These are phyloP conservation scores for Silurus asotus DNA, from an alignment of 2,113 vertebrate species.

Conservation along the genomic window DNA sequence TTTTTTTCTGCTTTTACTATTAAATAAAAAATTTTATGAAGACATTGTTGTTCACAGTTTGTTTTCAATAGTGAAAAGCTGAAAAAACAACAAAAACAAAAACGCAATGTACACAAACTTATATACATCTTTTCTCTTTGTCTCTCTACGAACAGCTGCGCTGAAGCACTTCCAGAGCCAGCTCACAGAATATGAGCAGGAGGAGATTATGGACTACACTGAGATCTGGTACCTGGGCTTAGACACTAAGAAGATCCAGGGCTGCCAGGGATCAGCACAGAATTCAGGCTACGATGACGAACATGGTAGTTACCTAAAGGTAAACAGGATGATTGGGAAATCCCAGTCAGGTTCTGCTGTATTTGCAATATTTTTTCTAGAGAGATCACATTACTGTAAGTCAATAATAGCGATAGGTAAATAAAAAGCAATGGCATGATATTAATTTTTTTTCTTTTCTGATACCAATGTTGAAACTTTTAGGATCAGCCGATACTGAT, in stretches of 20 bases:
- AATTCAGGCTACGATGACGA: slow-evolving; percentile 88
- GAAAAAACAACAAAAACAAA: no score
- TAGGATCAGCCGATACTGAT: neutral
- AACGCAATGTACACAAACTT: no score
- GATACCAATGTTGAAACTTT: neutral
- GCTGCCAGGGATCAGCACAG: slow-evolving; percentile 74
- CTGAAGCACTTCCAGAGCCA: slow-evolving; percentile 84
- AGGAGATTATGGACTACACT: slow-evolving; percentile 86
- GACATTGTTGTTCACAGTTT: no score
- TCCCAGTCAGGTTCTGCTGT: neutral
- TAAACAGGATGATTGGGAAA: slow-evolving; percentile 53
- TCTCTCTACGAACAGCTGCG: slow-evolving; percentile 74
- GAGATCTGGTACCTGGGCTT: slow-evolving; percentile 92
- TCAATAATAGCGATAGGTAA: neutral
- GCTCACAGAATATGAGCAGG: slow-evolving; percentile 85
- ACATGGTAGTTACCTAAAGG: slow-evolving; percentile 89
- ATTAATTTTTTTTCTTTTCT: neutral
- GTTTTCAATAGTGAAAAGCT: no score
- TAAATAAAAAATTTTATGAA: no score
- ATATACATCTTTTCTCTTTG: neutral
- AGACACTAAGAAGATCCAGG: slow-evolving; percentile 84
- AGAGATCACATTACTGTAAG: neutral
- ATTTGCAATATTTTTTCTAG: neutral
- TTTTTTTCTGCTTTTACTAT: no score
- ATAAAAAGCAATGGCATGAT: neutral